Conservation (phyloP, 1,140 invertebrate species). For the Sinella curviseta region DNA sequence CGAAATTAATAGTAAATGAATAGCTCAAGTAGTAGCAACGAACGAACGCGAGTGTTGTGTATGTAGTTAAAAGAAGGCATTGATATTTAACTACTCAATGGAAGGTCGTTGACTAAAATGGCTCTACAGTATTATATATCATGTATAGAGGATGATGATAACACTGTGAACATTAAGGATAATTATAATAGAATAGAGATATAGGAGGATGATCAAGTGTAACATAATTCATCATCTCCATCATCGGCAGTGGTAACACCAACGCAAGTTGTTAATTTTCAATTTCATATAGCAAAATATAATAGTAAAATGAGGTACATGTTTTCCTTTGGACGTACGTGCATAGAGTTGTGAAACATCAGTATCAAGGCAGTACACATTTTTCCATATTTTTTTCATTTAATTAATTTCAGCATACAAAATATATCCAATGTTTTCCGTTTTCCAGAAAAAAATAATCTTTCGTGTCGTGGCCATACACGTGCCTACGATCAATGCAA, state of each 20-base stretch:
- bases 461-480: too few relatives aligned
- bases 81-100: conserved; percentile 9
- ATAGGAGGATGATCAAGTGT: too few relatives aligned
- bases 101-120: conserved; percentile 18
- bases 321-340: not conserved
- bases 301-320: not conserved
- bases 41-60: not conserved
- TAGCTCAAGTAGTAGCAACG: too few relatives aligned
- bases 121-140: not conserved
- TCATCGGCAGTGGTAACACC: not conserved
- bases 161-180: too few relatives aligned
- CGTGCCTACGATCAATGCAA: too few relatives aligned
- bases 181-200: too few relatives aligned
- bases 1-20: too few relatives aligned
- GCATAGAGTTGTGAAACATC: not conserved
- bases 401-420: not conserved
- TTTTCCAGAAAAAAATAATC: too few relatives aligned
- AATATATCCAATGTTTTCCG: not conserved
- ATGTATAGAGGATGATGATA: too few relatives aligned
- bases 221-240: too few relatives aligned
- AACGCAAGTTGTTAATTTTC: not conserved
- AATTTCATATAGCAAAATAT: not conserved
- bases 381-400: not conserved
- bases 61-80: not conserved
- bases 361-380: not conserved